Base-by-base conservation (phyloP, 2,113 vertebrate species). In the Centropristis striata region DNA sequence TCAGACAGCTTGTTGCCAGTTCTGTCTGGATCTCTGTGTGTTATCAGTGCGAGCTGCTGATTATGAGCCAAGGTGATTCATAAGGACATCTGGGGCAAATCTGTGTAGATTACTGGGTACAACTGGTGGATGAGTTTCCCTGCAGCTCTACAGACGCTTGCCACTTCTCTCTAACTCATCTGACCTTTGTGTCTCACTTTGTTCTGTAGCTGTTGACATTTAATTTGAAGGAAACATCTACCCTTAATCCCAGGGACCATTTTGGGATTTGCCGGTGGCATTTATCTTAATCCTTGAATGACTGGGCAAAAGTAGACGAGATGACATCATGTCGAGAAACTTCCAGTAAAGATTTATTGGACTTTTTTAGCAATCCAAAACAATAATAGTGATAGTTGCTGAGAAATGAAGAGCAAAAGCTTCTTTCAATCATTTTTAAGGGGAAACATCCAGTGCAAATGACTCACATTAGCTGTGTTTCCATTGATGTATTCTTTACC, bases 61-160 rank as follows among this genome's bases (percentile, higher is more conserved):
- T 82, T 76, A 71, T 36, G 58, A 80, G 74, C 68, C 78, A 61
- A 78, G 86, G 85, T 90, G 88, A 83, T 87, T 88, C 75, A 87
- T 69, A 59, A 88, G 63, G 74, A 86, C 90, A 82, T 84, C 79
- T 89, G 79, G 75, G 55, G 51, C 20, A 77, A 86, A 74, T 87
- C 70, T 87, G 81, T 75, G 66, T 55, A 25, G 15, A 82, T 79
- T 21, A 65, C 42, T 37, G 67, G 49, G 14, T 37, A 72, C 12
- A 51, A 25, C 27, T 44, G 41, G 84, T 18, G 69, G 70, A 41
- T 64, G 59, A 46, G 25, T 78, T 58, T 69, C 12, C 18, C 44
- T 23, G 54, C 13, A 57, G 54, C 51, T 70, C 27, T 13, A 25
- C 61, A 85, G 41, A 54, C 4, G 23, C 54, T 58, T 54, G 13